Evolutionary conservation across 2,888 invertebrate genomes (phyloP).

Genomic region (Ormyrus labotus): DNA sequence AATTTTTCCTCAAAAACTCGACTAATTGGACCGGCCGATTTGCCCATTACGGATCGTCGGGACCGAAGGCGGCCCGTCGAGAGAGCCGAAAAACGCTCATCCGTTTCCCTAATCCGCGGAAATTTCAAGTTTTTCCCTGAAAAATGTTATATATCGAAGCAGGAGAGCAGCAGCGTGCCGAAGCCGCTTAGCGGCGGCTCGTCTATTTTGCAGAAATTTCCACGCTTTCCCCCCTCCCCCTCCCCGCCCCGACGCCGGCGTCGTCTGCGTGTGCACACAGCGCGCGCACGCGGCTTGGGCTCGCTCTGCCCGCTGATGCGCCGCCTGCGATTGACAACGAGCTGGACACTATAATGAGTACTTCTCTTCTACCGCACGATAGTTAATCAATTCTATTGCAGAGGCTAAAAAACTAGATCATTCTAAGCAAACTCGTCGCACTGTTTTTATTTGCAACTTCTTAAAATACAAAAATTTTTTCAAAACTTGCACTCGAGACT

Average conservation of each 20-base stretch:
- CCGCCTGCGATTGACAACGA: slow-evolving; percentile 5
- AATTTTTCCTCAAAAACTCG: too few species aligned
- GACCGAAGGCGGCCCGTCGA: too few species aligned
- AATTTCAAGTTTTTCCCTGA: slow-evolving; percentile 79
- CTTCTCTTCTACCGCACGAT: too few species aligned
- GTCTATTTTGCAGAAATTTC: slow-evolving; percentile 68
- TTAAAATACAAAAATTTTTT: too few species aligned
- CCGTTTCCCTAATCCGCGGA: slow-evolving; percentile 76
- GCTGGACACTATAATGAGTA: background rate
- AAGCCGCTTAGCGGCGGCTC: slow-evolving; percentile 66
- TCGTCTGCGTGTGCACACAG: background rate
- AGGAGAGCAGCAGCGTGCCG: slow-evolving; percentile 75
- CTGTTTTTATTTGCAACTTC: too few species aligned
- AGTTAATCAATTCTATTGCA: too few species aligned
- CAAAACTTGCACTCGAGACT: too few species aligned
- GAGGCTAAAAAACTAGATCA: too few species aligned
- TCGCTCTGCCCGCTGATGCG: slow-evolving; percentile 23
- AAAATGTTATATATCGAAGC: slow-evolving; percentile 79
- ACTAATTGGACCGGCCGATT: too few species aligned
- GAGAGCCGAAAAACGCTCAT: background rate
- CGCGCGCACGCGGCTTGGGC: slow-evolving; percentile 1
- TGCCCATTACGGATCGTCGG: too few species aligned
- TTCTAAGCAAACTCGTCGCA: too few species aligned
- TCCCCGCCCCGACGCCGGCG: background rate
- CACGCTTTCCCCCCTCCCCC: slow-evolving; percentile 50